Conservation (phyloP, 2,888 invertebrate species). For the Ophion slaviceki region DNA sequence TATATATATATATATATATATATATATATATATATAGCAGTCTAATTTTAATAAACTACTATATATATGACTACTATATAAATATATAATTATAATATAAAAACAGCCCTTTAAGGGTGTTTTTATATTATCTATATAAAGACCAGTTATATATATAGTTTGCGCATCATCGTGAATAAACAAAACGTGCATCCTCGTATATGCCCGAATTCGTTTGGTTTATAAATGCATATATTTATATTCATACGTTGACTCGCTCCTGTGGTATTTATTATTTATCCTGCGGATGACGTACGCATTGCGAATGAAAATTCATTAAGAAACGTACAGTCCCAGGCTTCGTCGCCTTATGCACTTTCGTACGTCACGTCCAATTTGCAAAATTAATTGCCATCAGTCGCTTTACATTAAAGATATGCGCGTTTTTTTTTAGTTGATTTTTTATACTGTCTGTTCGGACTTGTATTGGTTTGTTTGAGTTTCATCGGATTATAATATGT, state of each 20-base stretch:
- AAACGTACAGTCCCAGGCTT: background rate
- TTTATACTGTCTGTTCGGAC: background rate
- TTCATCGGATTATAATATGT: background rate
- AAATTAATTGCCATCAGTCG: conserved; percentile 10
- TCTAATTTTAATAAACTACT: too few species aligned
- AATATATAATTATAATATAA: too few species aligned
- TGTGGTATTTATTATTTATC: background rate
- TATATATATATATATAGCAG: too few species aligned
- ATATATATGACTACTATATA: too few species aligned
- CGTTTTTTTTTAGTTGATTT: too few species aligned
- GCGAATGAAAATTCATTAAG: background rate
- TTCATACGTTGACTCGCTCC: background rate
- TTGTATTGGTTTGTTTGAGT: background rate
- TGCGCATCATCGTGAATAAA: too few species aligned
- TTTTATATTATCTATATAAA: too few species aligned
- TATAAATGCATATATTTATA: too few species aligned
- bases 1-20: background rate
- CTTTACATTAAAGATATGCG: background rate
- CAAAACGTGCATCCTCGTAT: background rate
- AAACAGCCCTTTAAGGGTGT: too few species aligned
- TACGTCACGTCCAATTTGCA: conserved; percentile 11
- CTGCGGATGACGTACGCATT: background rate
- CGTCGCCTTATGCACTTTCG: background rate
- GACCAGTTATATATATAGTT: background rate
- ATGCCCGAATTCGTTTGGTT: conserved; percentile 5